Base-by-base conservation (phyloP, 2,113 vertebrate species). In the Bagarius yarrelli region DNA sequence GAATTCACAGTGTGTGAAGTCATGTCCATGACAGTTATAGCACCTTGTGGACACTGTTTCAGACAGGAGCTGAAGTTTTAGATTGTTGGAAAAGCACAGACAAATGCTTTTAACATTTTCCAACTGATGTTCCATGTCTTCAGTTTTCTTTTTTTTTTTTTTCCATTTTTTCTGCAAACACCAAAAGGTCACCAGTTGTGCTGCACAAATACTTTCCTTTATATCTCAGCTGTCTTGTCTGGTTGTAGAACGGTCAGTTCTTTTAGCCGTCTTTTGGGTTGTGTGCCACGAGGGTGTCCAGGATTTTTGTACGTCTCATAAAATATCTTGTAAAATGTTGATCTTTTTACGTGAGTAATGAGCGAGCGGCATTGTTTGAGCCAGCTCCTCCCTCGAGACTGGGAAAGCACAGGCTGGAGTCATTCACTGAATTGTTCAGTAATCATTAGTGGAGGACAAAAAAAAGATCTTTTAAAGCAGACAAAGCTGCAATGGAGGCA, bases 1-100 rank as follows among this genome's bases (percentile, higher is more conserved):
- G 89, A 88, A 94, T 94, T 93, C 91, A 90, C 93, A 92, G 91
- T 81, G 90, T 93, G 90, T 91, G 89, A 94, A 91, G 92, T 94
- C 90, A 87, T 91, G 89, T 90, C 91, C 79, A 60, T 87, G 88
- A 91, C 90, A 89, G 92, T 93, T 90, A 89, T 89, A 88, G 86
- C 79, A 86, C 86, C 89, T 87, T 78, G 23, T 86, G 80, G 89
- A 84, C 76, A 81, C 86, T 78, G 84, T 89, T 88, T 88, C 78
- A 87, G 84, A 73, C 64, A 79, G 80, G 78, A 19, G 81, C 30
- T 66, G 30, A 27, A 30, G 21, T 81, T 86, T 84, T 81, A 75
- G 83, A 87, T 86, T 84, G 57, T 80, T 82, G 74, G 77, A 86
- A 73, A 82, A 32, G 47, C 72, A 84, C 86, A 53, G 72, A 90